Percentiles rank a stretch among this genome's conserved stretches.
These are phyloP conservation scores for Pantala flavescens DNA, from an alignment of 1,140 invertebrate genomes.

Conservation along the genomic window DNA sequence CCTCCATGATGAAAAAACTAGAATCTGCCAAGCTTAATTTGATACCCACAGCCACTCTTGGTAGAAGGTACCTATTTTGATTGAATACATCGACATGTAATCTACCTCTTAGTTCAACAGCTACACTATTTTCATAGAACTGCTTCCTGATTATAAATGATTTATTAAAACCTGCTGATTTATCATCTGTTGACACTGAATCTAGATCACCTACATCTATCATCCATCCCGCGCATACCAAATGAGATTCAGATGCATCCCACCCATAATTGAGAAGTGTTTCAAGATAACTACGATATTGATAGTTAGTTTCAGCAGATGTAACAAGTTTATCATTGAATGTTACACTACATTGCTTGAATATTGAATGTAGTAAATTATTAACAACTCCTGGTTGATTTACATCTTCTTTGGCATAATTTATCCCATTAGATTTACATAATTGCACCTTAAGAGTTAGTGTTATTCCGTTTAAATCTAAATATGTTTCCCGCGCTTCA, in stretches of 20 bases:
- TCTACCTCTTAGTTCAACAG: neutral
- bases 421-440: too few relatives aligned
- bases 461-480: too few relatives aligned
- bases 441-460: too few relatives aligned
- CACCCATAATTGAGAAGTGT: neutral
- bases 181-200: neutral
- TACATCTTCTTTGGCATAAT: neutral
- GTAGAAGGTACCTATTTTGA: neutral
- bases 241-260: neutral
- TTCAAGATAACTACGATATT: neutral
- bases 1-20: neutral
- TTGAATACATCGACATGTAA: neutral
- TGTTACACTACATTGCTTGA: neutral
- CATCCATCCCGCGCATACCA: neutral
- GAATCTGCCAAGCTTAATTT: neutral
- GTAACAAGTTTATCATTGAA: neutral
- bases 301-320: neutral
- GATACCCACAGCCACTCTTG: neutral
- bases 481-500: too few relatives aligned
- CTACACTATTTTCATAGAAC: neutral
- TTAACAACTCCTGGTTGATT: neutral
- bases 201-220: neutral
- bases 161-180: neutral
- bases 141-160: too few relatives aligned
- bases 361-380: neutral